Base-by-base conservation (phyloP, 2,888 invertebrate genomes). In the Petrophora chlorosata region DNA sequence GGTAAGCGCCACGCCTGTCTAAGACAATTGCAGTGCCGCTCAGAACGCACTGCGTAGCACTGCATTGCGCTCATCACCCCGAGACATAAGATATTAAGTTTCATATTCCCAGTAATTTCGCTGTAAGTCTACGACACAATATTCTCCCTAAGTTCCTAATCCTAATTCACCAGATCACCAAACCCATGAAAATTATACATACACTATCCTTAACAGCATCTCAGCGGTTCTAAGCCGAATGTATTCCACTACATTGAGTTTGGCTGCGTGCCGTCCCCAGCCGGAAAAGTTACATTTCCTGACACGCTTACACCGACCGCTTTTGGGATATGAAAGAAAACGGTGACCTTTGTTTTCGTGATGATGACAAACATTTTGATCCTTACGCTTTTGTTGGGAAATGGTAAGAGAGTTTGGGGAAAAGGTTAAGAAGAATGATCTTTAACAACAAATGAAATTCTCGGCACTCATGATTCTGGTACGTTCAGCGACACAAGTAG, bases 281-380 rank as follows among this genome's bases (percentile, higher is more conserved):
- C 53, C 62, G 69, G 69, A 68, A 67, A 63, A 63, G 50, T 57
- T 46, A 61, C 68, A 64, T 69, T 69, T 69, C 70, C 67, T 47
- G 60, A 59, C 63, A 57, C 55, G 61, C 55, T 56, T 49, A 41
- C 40, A 50, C 38, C 26, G 17, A 32, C 41, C 45, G 51, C 53
- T 56, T 56, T 53, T 56, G 53, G 47, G 46, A 46, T 48, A 52
- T 47, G 32, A 45, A 47, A 47, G 30, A 40, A 41, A 51, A 42
- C 36, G 32, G 10, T 38, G 45, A 58, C 56, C 39, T 53, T 53
- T 55, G 55, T 55, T 55, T 50, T 53, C 44, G 50, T 51, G 51
- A 49, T 48, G 45, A 49, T 38, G 53, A 47, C 40, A 51, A 41
- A 30, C 36, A 35, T 49, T 52, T 47, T 55, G 47, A 48, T 32